Conservation (phyloP, 2,888 invertebrate genomes). For the Helobdella robusta region DNA sequence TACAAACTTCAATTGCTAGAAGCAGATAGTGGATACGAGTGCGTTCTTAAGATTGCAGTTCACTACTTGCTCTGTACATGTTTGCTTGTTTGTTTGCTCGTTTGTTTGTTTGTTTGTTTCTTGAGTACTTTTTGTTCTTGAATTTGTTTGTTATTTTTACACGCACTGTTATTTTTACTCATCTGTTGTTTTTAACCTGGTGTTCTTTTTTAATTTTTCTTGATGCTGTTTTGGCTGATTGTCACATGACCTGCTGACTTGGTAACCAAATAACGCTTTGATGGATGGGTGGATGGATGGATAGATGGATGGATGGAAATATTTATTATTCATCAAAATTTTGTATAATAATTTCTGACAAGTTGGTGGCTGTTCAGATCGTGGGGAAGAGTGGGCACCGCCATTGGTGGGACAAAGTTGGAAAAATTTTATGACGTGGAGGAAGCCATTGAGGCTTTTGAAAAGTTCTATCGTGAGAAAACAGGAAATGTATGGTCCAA, state of each 20-base stretch:
- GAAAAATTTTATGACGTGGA: conserved; percentile 40
- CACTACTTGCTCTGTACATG: no score
- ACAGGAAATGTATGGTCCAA: conserved; percentile 70
- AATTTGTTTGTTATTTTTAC: not conserved
- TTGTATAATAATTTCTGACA: not conserved
- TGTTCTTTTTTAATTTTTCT: no score
- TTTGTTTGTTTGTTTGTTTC: not conserved
- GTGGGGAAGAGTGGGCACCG: conserved; percentile 95
- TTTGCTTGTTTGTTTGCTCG: no score
- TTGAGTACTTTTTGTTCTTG: not conserved
- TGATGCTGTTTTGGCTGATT: no score
- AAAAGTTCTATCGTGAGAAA: conserved; percentile 63
- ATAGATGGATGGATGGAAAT: no score
- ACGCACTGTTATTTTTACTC: no score
- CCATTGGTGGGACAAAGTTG: conserved; percentile 60
- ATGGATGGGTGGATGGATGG: no score
- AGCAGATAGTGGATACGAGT: conserved; percentile 55
- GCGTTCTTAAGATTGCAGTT: not conserved
- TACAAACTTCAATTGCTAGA: conserved; percentile 86
- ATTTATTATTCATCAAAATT: no score
- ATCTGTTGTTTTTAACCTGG: no score
- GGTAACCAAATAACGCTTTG: no score
- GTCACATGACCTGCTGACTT: no score
- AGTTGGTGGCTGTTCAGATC: conserved; percentile 72
- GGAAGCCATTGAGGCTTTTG: conserved; percentile 56